Evolutionary conservation across 2,113 vertebrate genomes (phyloP), one percentile per base, ranked within the genome.

Genomic region (Erpornis zantholeuca): DNA sequence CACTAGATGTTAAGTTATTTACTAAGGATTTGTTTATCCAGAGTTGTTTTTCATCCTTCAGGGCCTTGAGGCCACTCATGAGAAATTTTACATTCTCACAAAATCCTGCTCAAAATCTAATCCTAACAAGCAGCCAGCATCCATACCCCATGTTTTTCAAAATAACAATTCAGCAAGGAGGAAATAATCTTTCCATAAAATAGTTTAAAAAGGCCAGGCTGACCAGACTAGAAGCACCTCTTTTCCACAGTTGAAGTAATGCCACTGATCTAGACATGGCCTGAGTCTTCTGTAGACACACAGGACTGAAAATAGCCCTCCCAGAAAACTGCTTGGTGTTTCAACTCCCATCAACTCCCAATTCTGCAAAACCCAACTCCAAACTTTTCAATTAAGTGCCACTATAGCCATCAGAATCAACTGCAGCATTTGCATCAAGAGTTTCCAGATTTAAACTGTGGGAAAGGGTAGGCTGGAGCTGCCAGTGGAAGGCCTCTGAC

Each of bases 391-490:
- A 22, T 52, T 42, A 76, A 83, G 66, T 49, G n/a, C 45, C 82
- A 73, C 71, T 28, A 19, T 0, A 80, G 53, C 57, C 72, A 63
- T 21, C 59, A 60, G 61, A 90, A 75, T 70, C 71, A 56, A 53
- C 54, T 27, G n/a, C 47, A 66, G 64, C 12, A 54, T 52, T 80
- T 77, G 59, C 60, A 59, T 78, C 89, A 78, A 81, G 84, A 40
- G 40, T 71, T 96, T 92, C 91, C 93, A 92, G 85, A 88, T 90
- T 86, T 88, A 90, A 88, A 78, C 86, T 93, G 90, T 88, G 88
- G 86, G 88, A 93, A 88, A 0, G 7, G 33, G 78, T 50, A 87
- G 38, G 29, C 54, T 80, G 71, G 52, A 93, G 76, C 11, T 86
- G 94, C 81, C 52, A 93, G 76, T 75, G 56, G 92, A 95, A 93